phyloP scores from a whole-genome alignment of 1,140 invertebrate species.

The Penaeus vannamei region DNA sequence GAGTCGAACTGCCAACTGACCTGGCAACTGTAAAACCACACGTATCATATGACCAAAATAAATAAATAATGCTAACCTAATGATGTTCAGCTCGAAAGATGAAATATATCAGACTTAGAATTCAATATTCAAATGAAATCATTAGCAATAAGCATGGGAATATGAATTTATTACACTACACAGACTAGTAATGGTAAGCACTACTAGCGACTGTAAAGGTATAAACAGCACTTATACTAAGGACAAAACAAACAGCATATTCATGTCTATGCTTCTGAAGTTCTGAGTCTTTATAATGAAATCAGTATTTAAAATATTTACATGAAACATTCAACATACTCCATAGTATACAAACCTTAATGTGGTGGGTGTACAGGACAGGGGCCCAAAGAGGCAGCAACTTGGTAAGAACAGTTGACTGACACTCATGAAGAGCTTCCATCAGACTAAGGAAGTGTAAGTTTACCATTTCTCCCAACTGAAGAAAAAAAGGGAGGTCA shows the following conservation, averaged over 20 bases:
- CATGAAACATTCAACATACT: neutral
- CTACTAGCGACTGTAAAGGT: no score
- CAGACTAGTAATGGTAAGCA: no score
- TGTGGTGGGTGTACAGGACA: slow-evolving; percentile 89
- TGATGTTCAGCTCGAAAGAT: neutral
- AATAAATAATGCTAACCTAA: neutral
- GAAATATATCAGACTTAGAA: neutral
- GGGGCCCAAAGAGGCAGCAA: slow-evolving; percentile 90
- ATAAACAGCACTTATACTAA: no score
- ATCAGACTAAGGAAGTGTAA: slow-evolving; percentile 95
- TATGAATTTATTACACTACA: no score
- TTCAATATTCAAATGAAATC: no score
- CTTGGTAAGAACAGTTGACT: slow-evolving; percentile 91
- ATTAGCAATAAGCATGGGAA: no score
- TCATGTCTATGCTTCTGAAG: no score
- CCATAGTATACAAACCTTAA: slow-evolving; percentile 77
- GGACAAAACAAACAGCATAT: no score
- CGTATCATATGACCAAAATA: neutral
- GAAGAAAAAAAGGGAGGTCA: slow-evolving; percentile 57
- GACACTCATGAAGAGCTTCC: slow-evolving; percentile 95
- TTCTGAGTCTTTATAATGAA: no score
- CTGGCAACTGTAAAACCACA: slow-evolving; percentile 81
- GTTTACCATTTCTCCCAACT: slow-evolving; percentile 98
- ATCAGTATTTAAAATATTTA: neutral
- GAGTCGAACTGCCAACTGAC: slow-evolving; percentile 89